These are phyloP conservation scores for Kryptopterus vitreolus DNA, from an alignment of 2,797 vertebrate genomes.

Conservation along the genomic window DNA sequence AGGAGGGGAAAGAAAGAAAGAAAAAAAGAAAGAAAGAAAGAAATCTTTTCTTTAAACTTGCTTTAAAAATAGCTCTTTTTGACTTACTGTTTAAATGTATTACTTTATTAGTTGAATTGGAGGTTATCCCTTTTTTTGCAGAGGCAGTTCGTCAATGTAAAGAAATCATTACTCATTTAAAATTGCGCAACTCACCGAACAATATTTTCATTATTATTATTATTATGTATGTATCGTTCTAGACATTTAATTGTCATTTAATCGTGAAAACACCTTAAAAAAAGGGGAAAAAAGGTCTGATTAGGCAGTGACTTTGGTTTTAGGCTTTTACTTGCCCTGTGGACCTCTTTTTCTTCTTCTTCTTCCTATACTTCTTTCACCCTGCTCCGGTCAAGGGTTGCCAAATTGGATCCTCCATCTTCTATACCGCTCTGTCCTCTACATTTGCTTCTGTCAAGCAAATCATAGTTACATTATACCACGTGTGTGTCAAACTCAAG, in stretches of 20 bases:
- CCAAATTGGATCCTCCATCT: no score
- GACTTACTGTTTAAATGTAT: neutral
- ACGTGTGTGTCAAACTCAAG: no score
- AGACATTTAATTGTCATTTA: neutral
- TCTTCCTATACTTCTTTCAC: no score
- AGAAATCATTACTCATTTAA: neutral
- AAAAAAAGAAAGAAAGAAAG: neutral
- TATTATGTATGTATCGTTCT: neutral
- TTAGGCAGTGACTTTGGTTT: neutral
- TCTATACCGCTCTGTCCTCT: no score
- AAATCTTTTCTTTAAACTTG: conserved; percentile 7
- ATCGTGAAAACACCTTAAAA: neutral
- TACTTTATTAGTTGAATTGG: neutral
- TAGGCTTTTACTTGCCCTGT: neutral
- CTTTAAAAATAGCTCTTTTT: conserved; percentile 2
- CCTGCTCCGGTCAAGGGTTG: no score
- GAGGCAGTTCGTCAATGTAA: neutral
- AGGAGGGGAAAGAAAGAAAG: neutral
- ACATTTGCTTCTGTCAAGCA: no score
- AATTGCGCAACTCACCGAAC: neutral
- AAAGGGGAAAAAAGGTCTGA: neutral
- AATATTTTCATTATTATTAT: neutral
- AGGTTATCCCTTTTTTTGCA: neutral
- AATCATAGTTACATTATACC: no score
- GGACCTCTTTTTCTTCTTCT: no score